Base-by-base conservation (phyloP, 1,140 invertebrate species). In the Papilio glaucus region DNA sequence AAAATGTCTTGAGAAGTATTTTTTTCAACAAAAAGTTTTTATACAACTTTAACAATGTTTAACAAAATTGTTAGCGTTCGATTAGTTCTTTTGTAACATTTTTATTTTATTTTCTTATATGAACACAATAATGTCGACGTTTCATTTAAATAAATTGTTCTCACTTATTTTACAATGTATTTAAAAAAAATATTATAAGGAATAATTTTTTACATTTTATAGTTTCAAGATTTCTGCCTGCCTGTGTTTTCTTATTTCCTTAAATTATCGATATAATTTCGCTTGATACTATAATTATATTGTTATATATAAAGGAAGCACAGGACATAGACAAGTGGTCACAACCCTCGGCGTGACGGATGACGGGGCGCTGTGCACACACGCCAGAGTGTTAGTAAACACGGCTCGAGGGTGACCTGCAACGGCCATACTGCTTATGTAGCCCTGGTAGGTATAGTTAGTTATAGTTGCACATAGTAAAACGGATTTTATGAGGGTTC, bases 311-410 rank as follows among this genome's bases (percentile, higher is more conserved):
- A 18, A 53, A 18, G 49, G 49, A 10, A 53, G 21, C 49, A 53
- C 24, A 53, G 3, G 49, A 53, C 21, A 24, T 24, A 12, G 37
- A 63, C 60, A 62, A 62, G 60, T 62, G 37, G 29, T 37, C 26
- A 61, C 26, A 29, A 39, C 15, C 15, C 45, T n/a, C 15, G 15
- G 15, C 62, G 18, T 41, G 62, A 68, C 69, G 26, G 73, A 74
- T 67, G 42, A 37, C 69, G 33, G 39, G 33, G 68, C 41, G 49
- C 73, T 67, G 73, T 68, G 69, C 62, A 75, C 37, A 75, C 49
- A 75, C 38, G 24, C n/a, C 45, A 3, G 69, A 75, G 73, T 75
- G 73, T 75, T 72, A 53, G 69, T 37, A 71, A 75, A 75, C 69
- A 74, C 18, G 37, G 45, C 62, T 45, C 18, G 33, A 65, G 62